Percentiles rank a stretch among this genome's conserved stretches.
Evolutionary conservation across 2,888 invertebrate genomes (phyloP).

Genomic region (Drosophila recens): DNA sequence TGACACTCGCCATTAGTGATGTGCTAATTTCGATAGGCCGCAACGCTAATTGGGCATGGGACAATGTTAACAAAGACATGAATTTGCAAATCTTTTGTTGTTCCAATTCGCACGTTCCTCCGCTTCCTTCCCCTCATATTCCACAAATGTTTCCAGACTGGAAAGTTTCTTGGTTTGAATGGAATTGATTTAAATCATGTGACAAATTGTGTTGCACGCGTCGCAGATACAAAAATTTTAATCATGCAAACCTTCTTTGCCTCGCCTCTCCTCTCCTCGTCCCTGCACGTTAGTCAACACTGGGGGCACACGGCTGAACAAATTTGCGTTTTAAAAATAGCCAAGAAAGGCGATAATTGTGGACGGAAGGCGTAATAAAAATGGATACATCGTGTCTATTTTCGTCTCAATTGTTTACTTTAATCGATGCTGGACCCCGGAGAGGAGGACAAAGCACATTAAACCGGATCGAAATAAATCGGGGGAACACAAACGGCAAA

Average conservation of each 20-base stretch:
- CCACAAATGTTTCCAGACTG: constrained; percentile 64
- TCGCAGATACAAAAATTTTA: constrained; percentile 13
- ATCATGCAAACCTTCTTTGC: constrained; percentile 2
- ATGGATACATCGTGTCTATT: constrained; percentile 48
- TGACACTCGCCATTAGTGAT: constrained; percentile 54
- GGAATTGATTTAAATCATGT: constrained; percentile 38
- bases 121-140: background rate
- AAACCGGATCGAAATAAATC: background rate
- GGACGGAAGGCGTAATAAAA: constrained; percentile 38
- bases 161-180: constrained; percentile 55
- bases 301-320: constrained; percentile 6
- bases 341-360: constrained; percentile 59
- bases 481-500: constrained; percentile 6
- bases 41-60: constrained; percentile 57
- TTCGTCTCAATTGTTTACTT: constrained; percentile 39
- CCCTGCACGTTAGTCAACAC: constrained; percentile 1
- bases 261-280: background rate
- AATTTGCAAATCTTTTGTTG: constrained; percentile 28
- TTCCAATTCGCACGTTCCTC: constrained; percentile 46
- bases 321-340: constrained; percentile 57
- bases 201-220: constrained; percentile 28
- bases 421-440: background rate
- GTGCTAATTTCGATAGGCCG: constrained; percentile 68
- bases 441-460: background rate
- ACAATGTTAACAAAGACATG: background rate